phyloP scores from a whole-genome alignment of 1,140 invertebrate genomes.

The Ceratoteleas bidentatus region DNA sequence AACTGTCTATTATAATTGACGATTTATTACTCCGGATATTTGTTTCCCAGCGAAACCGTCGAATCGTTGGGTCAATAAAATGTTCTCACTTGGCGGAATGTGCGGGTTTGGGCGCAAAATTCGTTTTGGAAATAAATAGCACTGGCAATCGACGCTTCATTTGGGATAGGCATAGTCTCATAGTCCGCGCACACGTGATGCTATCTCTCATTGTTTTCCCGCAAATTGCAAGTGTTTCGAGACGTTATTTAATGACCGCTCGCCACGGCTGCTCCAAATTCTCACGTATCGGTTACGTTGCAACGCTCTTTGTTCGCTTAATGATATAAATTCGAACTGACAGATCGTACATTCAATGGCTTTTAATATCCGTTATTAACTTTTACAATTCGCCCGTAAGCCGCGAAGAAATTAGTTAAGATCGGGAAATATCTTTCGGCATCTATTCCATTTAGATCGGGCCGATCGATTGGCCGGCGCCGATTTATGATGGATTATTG shows the following conservation, averaged over 20 bases:
- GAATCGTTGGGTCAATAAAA: too few species aligned
- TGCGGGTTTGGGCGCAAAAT: not conserved
- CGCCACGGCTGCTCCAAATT: conserved; percentile 51
- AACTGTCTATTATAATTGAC: too few species aligned
- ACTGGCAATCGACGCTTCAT: conserved; percentile 35
- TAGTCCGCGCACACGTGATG: conserved; percentile 34
- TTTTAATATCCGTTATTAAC: conserved; percentile 56
- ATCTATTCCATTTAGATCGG: conserved; percentile 42
- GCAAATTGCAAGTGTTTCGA: conserved; percentile 58
- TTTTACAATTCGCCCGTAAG: conserved; percentile 26
- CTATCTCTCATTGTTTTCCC: conserved; percentile 60
- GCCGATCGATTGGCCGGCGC: conserved; percentile 14
- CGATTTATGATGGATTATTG: conserved; percentile 46
- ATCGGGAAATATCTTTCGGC: conserved; percentile 36
- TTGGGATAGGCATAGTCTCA: conserved; percentile 28
- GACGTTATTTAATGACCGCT: conserved; percentile 54
- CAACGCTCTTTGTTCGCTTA: conserved; percentile 54
- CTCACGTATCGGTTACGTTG: conserved; percentile 59
- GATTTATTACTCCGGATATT: too few species aligned
- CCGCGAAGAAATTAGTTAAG: conserved; percentile 51
- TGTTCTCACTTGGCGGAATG: too few species aligned
- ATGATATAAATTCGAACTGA: conserved; percentile 61
- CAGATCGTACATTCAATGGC: conserved; percentile 43
- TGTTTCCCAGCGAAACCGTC: too few species aligned
- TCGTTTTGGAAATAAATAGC: conserved; percentile 14